Base-by-base conservation (phyloP, 2,113 vertebrate species). In the Enhydra lutris region DNA sequence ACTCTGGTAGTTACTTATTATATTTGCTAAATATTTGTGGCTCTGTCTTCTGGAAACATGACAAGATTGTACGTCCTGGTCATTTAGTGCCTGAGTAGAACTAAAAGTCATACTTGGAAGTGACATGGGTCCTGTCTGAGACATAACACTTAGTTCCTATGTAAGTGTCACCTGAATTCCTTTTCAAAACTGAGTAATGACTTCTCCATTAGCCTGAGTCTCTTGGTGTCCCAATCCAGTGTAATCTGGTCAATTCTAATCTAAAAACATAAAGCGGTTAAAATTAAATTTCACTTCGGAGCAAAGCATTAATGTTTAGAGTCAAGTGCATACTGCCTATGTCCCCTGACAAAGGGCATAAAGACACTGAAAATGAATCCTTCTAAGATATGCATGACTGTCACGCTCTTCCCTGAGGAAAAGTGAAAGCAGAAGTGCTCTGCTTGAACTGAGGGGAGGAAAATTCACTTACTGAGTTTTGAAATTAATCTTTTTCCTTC, bases 281-380 rank as follows among this genome's bases (percentile, higher is more conserved):
- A 73, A 91, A 92, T 96, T 86, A 91, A 95, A 67, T 89, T 89
- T 86, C 10, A n/a, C 52, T 82, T 67, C 7, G 45, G 4, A 94
- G 23, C 13, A 81, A 80, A 47, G 29, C 69, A 13, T 74, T 83
- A 34, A 59, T 81, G 23, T 45, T 89, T 83, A 20, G 26, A 88
- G 34, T 83, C 34, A 90, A 95, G 29, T 87, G 67, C 39, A 86
- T 82, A 82, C 18, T 82, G 26, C 39, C 50, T 71, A 61, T 14
- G 74, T 34, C 18, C 23, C 45, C 36, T 92, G 71, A 81, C 3
- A 97, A 65, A 47, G 36, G 20, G 52, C 29, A 65, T 20, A 52
- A 73, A 91, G 50, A 93, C 63, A 81, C 15, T 18, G n/a, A 76
- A 90, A 81, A 83, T 50, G 29, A 84, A 93, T 78, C 21, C 5